phyloP scores from a whole-genome alignment of 2,113 vertebrate species.

The Apaloderma vittatum region DNA sequence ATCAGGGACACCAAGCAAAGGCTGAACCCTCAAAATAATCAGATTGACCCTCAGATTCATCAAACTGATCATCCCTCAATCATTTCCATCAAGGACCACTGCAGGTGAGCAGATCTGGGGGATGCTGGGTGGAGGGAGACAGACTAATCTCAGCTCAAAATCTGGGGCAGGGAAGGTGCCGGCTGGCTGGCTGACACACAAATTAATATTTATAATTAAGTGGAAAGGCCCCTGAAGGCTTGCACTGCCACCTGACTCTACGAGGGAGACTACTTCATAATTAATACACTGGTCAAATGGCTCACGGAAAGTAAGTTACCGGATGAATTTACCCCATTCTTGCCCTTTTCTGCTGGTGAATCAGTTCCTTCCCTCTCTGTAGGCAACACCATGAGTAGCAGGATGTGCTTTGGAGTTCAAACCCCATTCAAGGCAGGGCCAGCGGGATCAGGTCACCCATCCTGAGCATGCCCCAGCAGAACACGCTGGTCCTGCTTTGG shows the following conservation, averaged over 20 bases:
- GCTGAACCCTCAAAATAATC: background rate
- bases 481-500: background rate
- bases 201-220: constrained; percentile 69
- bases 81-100: rapidly evolving
- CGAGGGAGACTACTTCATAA: constrained; percentile 5
- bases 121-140: background rate
- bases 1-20: background rate
- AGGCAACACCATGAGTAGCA: rapidly evolving
- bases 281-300: constrained; percentile 51
- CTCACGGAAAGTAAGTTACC: background rate
- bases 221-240: constrained; percentile 41
- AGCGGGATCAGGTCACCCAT: rapidly evolving
- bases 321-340: background rate
- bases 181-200: background rate
- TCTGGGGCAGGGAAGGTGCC: constrained; percentile 41
- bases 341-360: background rate
- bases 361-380: background rate
- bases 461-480: background rate
- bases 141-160: constrained; percentile 29
- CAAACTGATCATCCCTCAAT: background rate
- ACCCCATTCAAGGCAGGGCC: rapidly evolving
- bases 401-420: background rate
- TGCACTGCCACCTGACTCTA: constrained; percentile 53
- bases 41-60: rapidly evolving
- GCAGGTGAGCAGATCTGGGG: background rate